phyloP scores from a whole-genome alignment of 2,797 vertebrate species.

The Phoxinus dragarum region DNA sequence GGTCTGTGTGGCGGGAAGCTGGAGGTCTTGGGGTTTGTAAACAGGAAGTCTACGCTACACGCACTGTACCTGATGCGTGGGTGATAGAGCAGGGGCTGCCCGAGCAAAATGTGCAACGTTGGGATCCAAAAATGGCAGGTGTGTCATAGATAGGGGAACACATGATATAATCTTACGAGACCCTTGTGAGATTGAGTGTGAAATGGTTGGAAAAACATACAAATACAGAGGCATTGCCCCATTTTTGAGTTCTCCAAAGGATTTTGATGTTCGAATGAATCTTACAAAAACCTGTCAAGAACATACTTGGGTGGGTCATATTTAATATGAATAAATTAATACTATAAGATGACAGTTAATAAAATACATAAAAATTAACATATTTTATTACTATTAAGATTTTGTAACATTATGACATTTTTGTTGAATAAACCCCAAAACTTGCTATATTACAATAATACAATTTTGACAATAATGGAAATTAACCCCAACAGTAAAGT shows the following conservation, averaged over 20 bases:
- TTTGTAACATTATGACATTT: not conserved
- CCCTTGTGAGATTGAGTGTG: slow-evolving; percentile 2
- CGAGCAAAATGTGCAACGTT: slow-evolving; percentile 70
- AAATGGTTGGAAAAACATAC: slow-evolving; percentile 15
- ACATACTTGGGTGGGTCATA: not conserved
- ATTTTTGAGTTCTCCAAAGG: not conserved
- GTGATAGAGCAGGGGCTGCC: slow-evolving; percentile 73
- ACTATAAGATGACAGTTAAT: not conserved
- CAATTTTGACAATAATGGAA: not conserved
- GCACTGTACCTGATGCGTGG: slow-evolving; percentile 75
- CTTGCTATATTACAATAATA: no score
- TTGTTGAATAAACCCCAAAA: not conserved
- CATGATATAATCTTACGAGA: slow-evolving; percentile 37
- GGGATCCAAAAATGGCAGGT: slow-evolving; percentile 79
- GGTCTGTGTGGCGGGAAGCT: slow-evolving; percentile 56
- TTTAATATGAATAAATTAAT: not conserved
- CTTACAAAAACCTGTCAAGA: not conserved
- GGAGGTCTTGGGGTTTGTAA: slow-evolving; percentile 73
- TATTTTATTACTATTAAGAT: not conserved
- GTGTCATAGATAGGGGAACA: slow-evolving; percentile 63
- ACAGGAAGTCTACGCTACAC: slow-evolving; percentile 75
- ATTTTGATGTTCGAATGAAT: not conserved
- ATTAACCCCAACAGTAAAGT: not conserved
- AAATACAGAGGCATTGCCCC: not conserved
- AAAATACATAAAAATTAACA: not conserved